Conservation (phyloP, 2,888 invertebrate genomes). For the Boloria selene region DNA sequence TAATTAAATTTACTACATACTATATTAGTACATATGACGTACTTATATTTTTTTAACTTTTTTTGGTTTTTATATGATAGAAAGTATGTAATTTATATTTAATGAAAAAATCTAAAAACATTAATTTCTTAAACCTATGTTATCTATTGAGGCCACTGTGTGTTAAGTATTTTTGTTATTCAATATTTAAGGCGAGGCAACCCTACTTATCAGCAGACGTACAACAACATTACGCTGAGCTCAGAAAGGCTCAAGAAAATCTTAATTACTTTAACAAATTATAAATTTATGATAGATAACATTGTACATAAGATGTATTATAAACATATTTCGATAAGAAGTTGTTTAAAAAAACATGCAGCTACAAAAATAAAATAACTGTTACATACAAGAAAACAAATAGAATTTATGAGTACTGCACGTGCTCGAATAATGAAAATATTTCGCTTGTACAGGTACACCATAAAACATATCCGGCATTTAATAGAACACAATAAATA, state of each 20-base stretch:
- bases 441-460: not conserved
- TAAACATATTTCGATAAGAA: slow-evolving; percentile 13
- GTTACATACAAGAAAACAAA: not conserved
- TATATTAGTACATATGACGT: too few species aligned
- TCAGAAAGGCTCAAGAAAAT: slow-evolving; percentile 22
- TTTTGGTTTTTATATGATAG: too few species aligned
- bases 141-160: too few species aligned
- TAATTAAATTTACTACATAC: not conserved
- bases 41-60: too few species aligned
- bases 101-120: too few species aligned
- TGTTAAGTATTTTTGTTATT: too few species aligned
- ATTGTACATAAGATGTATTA: slow-evolving; percentile 11
- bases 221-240: slow-evolving; percentile 12
- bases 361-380: too few species aligned
- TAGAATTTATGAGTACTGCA: not conserved
- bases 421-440: slow-evolving; percentile 1
- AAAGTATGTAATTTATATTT: too few species aligned
- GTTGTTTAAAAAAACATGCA: not conserved
- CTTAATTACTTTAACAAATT: slow-evolving; percentile 14
- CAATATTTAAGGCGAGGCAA: not conserved
- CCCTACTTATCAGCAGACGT: slow-evolving; percentile 9
- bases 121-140: too few species aligned
- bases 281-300: slow-evolving; percentile 9
- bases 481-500: slow-evolving; percentile 13
- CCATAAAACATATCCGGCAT: slow-evolving; percentile 11